These are phyloP conservation scores for Eristalis arbustorum DNA, from an alignment of 2,888 invertebrate species.

Conservation along the genomic window DNA sequence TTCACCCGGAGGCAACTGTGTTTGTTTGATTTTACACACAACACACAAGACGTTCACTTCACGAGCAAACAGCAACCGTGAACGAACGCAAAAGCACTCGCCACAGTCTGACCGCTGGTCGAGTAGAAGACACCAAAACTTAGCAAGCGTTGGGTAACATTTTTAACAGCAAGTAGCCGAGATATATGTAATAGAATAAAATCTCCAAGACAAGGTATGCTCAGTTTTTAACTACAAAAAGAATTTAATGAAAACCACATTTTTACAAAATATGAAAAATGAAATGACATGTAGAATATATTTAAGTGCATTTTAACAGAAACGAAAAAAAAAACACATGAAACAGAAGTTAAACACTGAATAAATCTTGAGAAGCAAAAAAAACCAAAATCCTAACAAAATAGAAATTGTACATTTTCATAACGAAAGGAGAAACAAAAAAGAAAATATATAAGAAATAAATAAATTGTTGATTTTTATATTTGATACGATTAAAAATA, in stretches of 20 bases:
- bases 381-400: conserved; percentile 41
- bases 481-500: conserved; percentile 79
- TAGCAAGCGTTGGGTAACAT: conserved; percentile 54
- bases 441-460: conserved; percentile 51
- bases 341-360: conserved; percentile 47
- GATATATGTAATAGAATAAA: conserved; percentile 62
- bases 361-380: conserved; percentile 53
- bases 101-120: conserved; percentile 10
- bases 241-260: conserved; percentile 53
- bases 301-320: not conserved
- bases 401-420: conserved; percentile 67
- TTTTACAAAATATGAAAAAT: conserved; percentile 53
- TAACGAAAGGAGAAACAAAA: conserved; percentile 50
- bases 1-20: not conserved
- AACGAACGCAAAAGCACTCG: not conserved
- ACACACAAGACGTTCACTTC: conserved; percentile 23
- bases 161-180: conserved; percentile 39
- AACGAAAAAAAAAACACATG: conserved; percentile 68
- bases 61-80: conserved; percentile 11
- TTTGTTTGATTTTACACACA: not conserved
- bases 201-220: conserved; percentile 73
- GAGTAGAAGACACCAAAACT: conserved; percentile 37
- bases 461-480: conserved; percentile 80
- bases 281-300: not conserved
- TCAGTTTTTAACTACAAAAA: conserved; percentile 75